Evolutionary conservation across 2,113 vertebrate species (phyloP), one percentile per base, ranked within the genome.

Genomic region (Arothron firmamentum): DNA sequence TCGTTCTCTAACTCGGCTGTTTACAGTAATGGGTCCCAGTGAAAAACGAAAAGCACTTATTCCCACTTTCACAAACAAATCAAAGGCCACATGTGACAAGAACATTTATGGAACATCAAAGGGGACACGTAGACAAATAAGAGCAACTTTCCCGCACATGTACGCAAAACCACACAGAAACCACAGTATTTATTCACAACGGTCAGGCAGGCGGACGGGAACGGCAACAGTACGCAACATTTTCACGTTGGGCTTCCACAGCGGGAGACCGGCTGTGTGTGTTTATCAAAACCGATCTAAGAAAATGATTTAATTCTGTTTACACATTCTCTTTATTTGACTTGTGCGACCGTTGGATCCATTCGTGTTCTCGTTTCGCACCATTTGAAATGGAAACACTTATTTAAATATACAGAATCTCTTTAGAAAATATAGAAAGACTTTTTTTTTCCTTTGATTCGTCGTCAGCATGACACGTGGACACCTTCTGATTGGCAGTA

Each of bases 131-230:
- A 70, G 67, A 87, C 81, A 59, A 72, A 72, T 13, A 21, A 59
- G 62, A 78, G 62, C 8, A 60, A 67, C 51, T 43, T 82, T 87
- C 85, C 81, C 87, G 86, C 78, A 88, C 66, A 50, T 28, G 45
- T 78, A 59, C 67, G 74, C 80, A 84, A 74, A 85, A 62, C 78
- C 67, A 63, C 75, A 82, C 78, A 63, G 70, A 80, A 84, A 87
- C 84, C 74, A 69, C 78, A 73, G 65, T 46, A 64, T 80, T 77
- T 82, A 20, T 79, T 42, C 86, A 82, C 82, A 86, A 69, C 71
- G 67, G 54, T 45, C 78, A 77, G 74, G 25, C 25, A 28, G 25
- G 3, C n/a, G n/a, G 3, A 70, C 70, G n/a, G 46, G 71, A 64
- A 85, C 76, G 1, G 31, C 46, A 75, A 75, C 72, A 18, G 59